phyloP scores from a whole-genome alignment of 2,113 vertebrate genomes.

The Pantherophis guttatus region DNA sequence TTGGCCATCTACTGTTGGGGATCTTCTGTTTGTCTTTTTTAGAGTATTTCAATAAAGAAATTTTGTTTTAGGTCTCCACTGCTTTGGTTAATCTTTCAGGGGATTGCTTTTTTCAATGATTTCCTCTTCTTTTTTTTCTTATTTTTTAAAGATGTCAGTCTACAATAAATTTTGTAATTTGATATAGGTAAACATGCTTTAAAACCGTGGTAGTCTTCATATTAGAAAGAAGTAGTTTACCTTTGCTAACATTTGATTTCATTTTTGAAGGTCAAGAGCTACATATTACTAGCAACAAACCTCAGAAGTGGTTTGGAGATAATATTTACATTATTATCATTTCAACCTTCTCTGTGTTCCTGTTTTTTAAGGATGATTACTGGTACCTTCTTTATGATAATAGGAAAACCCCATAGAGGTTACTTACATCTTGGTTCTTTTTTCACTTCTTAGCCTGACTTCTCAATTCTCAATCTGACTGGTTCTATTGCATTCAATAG shows the following conservation, averaged over 20 bases:
- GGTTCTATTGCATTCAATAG: not conserved
- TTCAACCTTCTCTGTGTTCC: not conserved
- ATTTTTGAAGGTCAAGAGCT: constrained; percentile 2
- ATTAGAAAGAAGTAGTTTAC: not conserved
- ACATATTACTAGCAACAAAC: not conserved
- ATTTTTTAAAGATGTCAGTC: not conserved
- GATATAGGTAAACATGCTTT: not conserved
- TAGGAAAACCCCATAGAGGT: not conserved
- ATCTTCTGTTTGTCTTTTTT: not conserved
- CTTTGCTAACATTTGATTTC: not conserved
- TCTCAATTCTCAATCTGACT: not conserved
- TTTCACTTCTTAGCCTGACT: not conserved
- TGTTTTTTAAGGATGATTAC: not conserved
- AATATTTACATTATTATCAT: not conserved
- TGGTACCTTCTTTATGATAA: not conserved
- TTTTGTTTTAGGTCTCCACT: not conserved
- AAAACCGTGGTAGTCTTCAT: not conserved
- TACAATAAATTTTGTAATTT: not conserved
- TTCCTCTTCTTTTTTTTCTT: not conserved
- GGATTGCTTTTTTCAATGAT: not conserved
- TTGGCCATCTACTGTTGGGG: not conserved
- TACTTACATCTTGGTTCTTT: not conserved
- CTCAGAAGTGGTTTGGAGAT: not conserved
- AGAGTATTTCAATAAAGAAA: not conserved
- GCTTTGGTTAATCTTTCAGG: not conserved